Evolutionary conservation across 2,113 vertebrate genomes (phyloP).

Genomic region (Pangasianodon hypophthalmus): DNA sequence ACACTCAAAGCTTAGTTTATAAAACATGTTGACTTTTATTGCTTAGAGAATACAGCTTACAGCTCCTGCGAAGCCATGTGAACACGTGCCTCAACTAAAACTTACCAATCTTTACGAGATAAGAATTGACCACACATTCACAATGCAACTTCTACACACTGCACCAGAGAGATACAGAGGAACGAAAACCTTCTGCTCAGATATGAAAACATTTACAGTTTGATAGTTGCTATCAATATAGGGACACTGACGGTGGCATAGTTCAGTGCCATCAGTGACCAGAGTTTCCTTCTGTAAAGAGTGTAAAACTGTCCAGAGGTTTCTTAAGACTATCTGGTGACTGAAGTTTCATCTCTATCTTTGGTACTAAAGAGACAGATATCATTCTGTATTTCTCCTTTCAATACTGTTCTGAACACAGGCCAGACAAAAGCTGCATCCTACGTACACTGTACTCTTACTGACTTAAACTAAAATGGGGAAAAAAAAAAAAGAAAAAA

Average conservation of each 20-base stretch:
- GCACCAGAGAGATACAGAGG: slow-evolving; percentile 68
- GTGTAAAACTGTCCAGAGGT: slow-evolving; percentile 57
- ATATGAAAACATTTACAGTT: slow-evolving; percentile 72
- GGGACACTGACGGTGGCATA: slow-evolving; percentile 42
- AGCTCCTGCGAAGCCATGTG: slow-evolving; percentile 84
- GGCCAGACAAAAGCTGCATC: slow-evolving; percentile 53
- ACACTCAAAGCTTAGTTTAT: slow-evolving; percentile 70
- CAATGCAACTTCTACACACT: slow-evolving; percentile 83
- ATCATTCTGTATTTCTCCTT: slow-evolving; percentile 58
- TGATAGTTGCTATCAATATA: slow-evolving; percentile 54
- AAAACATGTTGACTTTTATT: slow-evolving; percentile 96
- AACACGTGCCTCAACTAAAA: slow-evolving; percentile 82
- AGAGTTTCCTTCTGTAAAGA: slow-evolving; percentile 48
- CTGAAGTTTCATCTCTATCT: slow-evolving; percentile 59
- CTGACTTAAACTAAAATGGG: slow-evolving; percentile 56
- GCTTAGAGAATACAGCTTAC: slow-evolving; percentile 98
- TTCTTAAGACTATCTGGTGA: slow-evolving; percentile 52
- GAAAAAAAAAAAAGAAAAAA: slow-evolving; percentile 57
- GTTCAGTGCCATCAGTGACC: slow-evolving; percentile 48
- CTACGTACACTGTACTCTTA: slow-evolving; percentile 54
- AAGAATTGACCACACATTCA: slow-evolving; percentile 81
- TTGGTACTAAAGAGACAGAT: slow-evolving; percentile 72
- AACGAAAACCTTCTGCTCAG: slow-evolving; percentile 69
- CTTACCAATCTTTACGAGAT: slow-evolving; percentile 80
- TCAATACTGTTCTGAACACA: slow-evolving; percentile 70